A percentile compares a stretch with the other conserved stretches of the same genome.
These are phyloP conservation scores for Xestia xanthographa DNA, from an alignment of 2,888 invertebrate genomes.

Conservation along the genomic window DNA sequence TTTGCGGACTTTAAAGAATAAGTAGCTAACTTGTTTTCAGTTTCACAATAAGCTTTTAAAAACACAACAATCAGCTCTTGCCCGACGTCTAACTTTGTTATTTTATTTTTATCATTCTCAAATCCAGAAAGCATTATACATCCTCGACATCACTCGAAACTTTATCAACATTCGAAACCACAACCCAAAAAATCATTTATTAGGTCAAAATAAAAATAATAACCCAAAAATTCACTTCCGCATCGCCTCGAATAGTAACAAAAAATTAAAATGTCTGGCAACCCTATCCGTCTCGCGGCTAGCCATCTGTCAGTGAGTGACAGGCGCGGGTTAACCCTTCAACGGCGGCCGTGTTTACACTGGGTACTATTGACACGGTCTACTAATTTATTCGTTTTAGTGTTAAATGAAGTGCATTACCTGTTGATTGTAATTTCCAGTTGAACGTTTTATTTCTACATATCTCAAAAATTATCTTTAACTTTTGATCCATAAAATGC, in stretches of 20 bases:
- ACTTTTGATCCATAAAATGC: too few species aligned
- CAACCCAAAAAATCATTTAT: constrained; percentile 17
- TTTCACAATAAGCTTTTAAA: neutral
- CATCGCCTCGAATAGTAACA: constrained; percentile 44
- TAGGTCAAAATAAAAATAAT: constrained; percentile 55
- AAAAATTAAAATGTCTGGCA: constrained; percentile 66
- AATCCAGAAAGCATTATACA: neutral
- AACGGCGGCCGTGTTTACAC: constrained; percentile 66
- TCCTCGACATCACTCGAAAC: neutral
- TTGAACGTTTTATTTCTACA: too few species aligned
- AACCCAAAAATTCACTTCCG: constrained; percentile 59
- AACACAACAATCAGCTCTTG: neutral
- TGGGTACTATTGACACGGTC: constrained; percentile 63
- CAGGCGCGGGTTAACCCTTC: constrained; percentile 70
- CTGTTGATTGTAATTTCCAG: constrained; percentile 25
- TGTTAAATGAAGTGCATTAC: constrained; percentile 48
- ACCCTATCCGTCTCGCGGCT: constrained; percentile 69
- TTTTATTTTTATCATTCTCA: neutral
- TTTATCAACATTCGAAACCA: too few species aligned
- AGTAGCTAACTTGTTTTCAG: neutral
- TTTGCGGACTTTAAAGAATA: neutral
- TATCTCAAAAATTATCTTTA: too few species aligned
- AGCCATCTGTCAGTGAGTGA: constrained; percentile 80
- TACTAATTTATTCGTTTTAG: constrained; percentile 61
- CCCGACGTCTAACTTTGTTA: neutral